Base-by-base conservation (phyloP, 92 coral and sea anemone genomes). In the Epizoanthus stellaris region DNA sequence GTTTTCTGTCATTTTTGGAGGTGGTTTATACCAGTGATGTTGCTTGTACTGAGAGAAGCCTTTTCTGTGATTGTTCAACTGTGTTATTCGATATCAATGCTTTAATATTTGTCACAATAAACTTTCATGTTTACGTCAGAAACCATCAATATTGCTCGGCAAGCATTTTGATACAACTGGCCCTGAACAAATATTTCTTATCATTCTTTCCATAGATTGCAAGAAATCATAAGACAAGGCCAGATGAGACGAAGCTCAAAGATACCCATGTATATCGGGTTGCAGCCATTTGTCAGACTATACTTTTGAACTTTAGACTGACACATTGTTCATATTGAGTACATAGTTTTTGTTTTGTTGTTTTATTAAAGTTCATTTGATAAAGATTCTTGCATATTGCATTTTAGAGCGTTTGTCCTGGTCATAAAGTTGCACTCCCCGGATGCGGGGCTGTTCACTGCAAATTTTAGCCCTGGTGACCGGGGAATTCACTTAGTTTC, bases 31-130 rank as follows among this genome's bases (percentile, higher is more conserved):
- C 57, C 76, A 71, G 76, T n/a, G 58, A 71, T 71, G 76, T 42
- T 71, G 76, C 49, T 71, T 71, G 76, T 71, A 72, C 77, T 72
- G 77, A 49, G 77, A 45, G 60, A 72, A 72, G 77, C 77, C 17
- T 72, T 72, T 72, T 45, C 60, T 47, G 59, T 47, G 77, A 72
- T 72, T 45, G 61, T 72, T 72, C 59, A 72, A 73, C 39, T 21
- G 77, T 49, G 77, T 73, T 49, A 49, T 73, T n/a, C 39, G 77
- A 72, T 72, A 17, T 72, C 17, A 72, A 53, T 47, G 20, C 59
- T 72, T 72, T 5, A 72, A 49, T 72, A 72, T 72, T 72, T 72
- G 77, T 72, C 59, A 47, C 60, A 72, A 72, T 72, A 72, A 72
- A 72, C 77, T 45, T 72, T 47, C 77, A 47, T 72, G 14, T 14